Evolutionary conservation across 2,797 vertebrate species (phyloP), one percentile per base, ranked within the genome.

Genomic region (Luscinia megarhynchos): DNA sequence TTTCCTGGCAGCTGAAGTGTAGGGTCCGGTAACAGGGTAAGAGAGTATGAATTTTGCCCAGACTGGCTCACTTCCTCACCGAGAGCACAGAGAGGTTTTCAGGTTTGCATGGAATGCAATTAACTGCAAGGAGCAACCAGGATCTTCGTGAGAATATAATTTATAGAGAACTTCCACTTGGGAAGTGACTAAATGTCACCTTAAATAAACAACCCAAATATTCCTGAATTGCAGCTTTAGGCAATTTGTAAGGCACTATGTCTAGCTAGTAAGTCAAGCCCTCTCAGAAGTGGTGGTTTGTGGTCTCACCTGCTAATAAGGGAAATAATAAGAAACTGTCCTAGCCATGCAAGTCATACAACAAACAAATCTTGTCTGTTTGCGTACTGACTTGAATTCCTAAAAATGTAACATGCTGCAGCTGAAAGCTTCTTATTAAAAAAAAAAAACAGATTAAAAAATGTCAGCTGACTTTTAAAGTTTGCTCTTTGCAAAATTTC

Each of bases 391-490:
- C 29, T 79, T 50, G 45, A 76, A 78, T 81, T 70, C 38, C 55
- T 87, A 36, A 87, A 82, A 93, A 77, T 75, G 51, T 75, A 64
- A 79, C 27, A n/a, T 12, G 3, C 38, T 70, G 58, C 50, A 84
- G 43, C 55, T 51, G 27, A 87, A 90, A 92, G 41, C 58, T 62
- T 87, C 50, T 84, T 75, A 89, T 43, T n/a, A 27, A 45, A 64
- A 79, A 72, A 50, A 27, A 45, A 64, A 45, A 64, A 79, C 9
- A 12, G 7, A 27, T 20, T 4, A 3, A 30, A 17, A 57, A 30
- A 12, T 21, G 40, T 80, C 89, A 94, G 78, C 34, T 93, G 74
- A 84, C 73, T 94, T 95, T 91, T 72, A 53, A 92, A 93, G 15
- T 36, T 69, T 70, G 18, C 16, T 73, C 18, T 79, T 69, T 19